Evolutionary conservation across 2,797 vertebrate genomes (phyloP), one percentile per base, ranked within the genome.

Genomic region (Poecilia gillii): DNA sequence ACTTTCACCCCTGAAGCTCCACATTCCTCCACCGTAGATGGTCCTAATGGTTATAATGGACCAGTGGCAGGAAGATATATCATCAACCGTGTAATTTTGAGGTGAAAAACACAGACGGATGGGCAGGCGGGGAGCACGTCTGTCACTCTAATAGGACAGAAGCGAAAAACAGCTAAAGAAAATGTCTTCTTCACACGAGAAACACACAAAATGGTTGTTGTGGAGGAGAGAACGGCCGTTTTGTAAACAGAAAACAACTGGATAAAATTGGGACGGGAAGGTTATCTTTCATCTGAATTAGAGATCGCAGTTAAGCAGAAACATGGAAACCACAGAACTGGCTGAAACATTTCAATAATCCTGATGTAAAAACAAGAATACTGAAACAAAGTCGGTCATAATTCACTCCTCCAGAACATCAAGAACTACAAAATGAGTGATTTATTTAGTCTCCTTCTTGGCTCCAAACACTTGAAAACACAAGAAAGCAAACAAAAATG

Each of bases 1-100:
- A 91, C 92, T 91, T 90, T 91, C 92, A 89, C 90, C 91, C 92
- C 90, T 53, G 81, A 28, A 93, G 92, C 92, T 74, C 74, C 84
- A 82, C 89, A 76, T 88, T 89, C 84, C 79, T 87, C 78, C 72
- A 79, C 43, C 71, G 28, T 81, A 74, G 77, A 88, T 75, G 46
- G 73, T 80, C 86, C 86, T 86, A 90, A 92, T 88, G 84, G 84
- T 80, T 90, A 90, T 89, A 92, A 93, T 92, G 85, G 86, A 90
- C 83, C 74, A 76, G 86, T 87, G 72, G 81, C 83, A 87, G 82
- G 84, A 82, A 83, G 87, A 89, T 79, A 2, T 45, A 84, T 89
- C 75, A 90, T 86, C 82, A 81, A 90, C 43, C 23, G 47, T 91
- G 82, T 91, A 93, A 94, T 94, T 91, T 92, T 74, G 86, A 91